These are phyloP conservation scores for Tortricodes alternella DNA, from an alignment of 2,888 invertebrate species.

Conservation along the genomic window DNA sequence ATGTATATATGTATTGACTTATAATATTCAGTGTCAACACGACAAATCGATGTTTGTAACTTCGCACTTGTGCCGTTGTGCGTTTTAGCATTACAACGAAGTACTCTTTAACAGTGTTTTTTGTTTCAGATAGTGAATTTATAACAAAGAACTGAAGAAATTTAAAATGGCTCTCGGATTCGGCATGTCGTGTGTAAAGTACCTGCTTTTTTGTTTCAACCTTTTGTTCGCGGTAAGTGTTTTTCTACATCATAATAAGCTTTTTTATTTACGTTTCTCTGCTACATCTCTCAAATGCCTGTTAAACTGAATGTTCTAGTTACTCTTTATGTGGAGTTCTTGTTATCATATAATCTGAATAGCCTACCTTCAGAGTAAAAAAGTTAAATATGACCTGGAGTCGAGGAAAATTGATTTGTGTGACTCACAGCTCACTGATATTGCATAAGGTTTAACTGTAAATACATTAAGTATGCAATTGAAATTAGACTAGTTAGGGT, in stretches of 20 bases:
- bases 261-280: conserved; percentile 33
- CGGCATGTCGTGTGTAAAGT: conserved; percentile 94
- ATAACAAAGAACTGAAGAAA: conserved; percentile 53
- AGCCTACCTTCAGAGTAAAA: conserved; percentile 11
- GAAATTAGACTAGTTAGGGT: too few species aligned
- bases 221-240: conserved; percentile 92
- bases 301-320: neutral
- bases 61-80: conserved; percentile 26
- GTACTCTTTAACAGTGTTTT: conserved; percentile 51
- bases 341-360: neutral
- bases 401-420: neutral
- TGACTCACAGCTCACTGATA: conserved; percentile 23
- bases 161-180: conserved; percentile 87
- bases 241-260: conserved; percentile 30
- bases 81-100: neutral
- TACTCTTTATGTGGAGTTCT: neutral
- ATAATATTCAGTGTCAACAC: conserved; percentile 21
- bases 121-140: conserved; percentile 64
- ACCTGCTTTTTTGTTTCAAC: conserved; percentile 93
- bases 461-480: too few species aligned
- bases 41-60: conserved; percentile 30
- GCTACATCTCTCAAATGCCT: neutral
- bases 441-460: conserved; percentile 23
- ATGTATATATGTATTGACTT: neutral
- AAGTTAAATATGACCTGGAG: neutral